These are phyloP conservation scores for Columbina picui DNA, from an alignment of 2,113 vertebrate genomes.

Conservation along the genomic window DNA sequence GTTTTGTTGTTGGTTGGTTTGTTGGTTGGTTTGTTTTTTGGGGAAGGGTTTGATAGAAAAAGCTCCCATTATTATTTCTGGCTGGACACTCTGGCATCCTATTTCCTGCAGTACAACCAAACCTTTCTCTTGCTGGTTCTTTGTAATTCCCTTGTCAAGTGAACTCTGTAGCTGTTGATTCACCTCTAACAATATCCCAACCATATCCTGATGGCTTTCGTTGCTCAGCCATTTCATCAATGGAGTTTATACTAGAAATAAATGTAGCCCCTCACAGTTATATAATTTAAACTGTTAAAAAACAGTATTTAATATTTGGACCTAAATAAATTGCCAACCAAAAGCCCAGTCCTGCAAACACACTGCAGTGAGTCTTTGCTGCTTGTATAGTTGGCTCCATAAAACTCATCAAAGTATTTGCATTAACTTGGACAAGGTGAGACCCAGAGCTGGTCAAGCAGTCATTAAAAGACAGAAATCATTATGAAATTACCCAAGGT, in stretches of 20 bases:
- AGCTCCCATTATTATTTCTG: neutral
- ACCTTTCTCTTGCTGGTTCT: neutral
- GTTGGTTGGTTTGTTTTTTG: neutral
- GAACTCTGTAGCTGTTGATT: neutral
- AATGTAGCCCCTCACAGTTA: neutral
- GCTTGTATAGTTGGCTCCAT: neutral
- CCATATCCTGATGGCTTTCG: neutral
- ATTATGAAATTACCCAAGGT: constrained; percentile 25
- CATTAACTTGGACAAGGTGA: neutral
- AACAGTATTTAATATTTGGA: neutral
- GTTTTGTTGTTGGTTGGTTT: neutral
- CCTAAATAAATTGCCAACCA: neutral
- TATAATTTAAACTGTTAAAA: neutral
- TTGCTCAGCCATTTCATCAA: neutral
- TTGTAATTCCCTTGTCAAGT: neutral
- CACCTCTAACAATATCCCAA: neutral
- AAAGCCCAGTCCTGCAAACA: neutral
- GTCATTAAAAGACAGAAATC: constrained; percentile 17
- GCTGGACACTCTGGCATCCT: fast-evolving
- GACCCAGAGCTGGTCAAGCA: neutral
- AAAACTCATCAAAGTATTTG: neutral
- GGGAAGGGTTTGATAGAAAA: neutral
- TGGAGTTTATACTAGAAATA: neutral
- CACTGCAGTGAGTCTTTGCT: neutral
- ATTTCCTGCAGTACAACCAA: neutral